Evolutionary conservation across 1,140 invertebrate genomes (phyloP).

Genomic region (Drosophila asahinai): DNA sequence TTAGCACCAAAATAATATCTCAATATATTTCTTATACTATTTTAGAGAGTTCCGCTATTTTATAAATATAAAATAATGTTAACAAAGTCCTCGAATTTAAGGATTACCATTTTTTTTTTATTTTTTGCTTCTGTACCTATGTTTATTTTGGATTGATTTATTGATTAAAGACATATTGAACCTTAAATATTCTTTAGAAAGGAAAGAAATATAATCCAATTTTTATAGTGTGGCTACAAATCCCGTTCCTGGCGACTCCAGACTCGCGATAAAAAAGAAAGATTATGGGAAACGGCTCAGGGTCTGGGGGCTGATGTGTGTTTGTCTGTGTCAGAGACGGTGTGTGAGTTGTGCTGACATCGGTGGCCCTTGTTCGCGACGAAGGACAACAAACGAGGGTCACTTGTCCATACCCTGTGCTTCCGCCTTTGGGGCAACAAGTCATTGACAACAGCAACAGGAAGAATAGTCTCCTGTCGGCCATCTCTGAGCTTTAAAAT

Average conservation of each 20-base stretch:
- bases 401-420: conserved; percentile 19
- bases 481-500: conserved; percentile 25
- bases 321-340: conserved; percentile 29
- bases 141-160: background rate
- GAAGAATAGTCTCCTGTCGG: background rate
- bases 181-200: background rate
- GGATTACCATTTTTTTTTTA: too few species aligned
- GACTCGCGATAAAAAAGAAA: conserved; percentile 63
- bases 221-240: conserved; percentile 39
- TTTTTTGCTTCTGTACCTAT: background rate
- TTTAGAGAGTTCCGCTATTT: too few species aligned
- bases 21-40: too few species aligned
- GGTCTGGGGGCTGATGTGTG: conserved; percentile 25
- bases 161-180: too few species aligned
- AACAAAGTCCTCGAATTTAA: too few species aligned
- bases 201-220: background rate
- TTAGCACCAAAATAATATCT: too few species aligned
- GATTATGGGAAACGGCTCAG: conserved; percentile 26
- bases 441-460: conserved; percentile 25
- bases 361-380: conserved; percentile 44
- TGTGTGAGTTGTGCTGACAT: conserved; percentile 51
- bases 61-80: too few species aligned
- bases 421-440: conserved; percentile 47
- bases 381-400: conserved; percentile 57
- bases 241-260: conserved; percentile 52